Conservation (phyloP, 2,113 vertebrate species). For the Salvelinus namaycush region DNA sequence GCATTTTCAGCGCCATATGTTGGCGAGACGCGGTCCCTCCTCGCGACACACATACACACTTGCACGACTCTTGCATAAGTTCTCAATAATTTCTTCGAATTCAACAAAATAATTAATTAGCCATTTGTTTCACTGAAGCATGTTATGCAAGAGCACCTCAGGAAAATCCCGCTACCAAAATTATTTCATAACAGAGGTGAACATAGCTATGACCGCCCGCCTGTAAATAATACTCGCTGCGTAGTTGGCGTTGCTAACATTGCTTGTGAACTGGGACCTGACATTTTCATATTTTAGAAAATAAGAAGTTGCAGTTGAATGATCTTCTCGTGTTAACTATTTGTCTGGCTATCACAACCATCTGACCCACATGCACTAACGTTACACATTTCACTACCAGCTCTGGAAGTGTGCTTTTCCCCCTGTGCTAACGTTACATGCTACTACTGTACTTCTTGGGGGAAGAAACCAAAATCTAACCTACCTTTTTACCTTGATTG, state of each 20-base stretch:
- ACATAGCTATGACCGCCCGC: background rate
- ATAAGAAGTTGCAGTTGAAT: conserved; percentile 10
- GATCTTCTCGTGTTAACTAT: conserved; percentile 8
- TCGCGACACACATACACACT: background rate
- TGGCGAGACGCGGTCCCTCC: background rate
- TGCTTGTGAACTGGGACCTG: background rate
- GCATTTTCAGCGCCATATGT: background rate
- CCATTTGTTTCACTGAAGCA: background rate
- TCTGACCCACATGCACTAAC: conserved; percentile 48
- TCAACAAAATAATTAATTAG: background rate
- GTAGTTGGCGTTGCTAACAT: background rate
- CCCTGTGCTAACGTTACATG: conserved; percentile 28
- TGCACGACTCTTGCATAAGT: background rate
- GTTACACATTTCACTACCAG: conserved; percentile 41
- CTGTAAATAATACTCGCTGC: background rate
- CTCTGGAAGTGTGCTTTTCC: conserved; percentile 57
- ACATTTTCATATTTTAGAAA: background rate
- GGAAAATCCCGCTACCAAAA: background rate
- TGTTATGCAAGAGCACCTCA: background rate
- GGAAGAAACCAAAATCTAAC: conserved; percentile 22
- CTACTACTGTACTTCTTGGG: conserved; percentile 36
- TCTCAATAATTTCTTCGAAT: background rate
- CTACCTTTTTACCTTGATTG: conserved; percentile 67
- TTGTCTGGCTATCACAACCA: background rate
- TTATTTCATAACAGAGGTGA: background rate